These are phyloP conservation scores for Cygnus atratus DNA, from an alignment of 2,113 vertebrate genomes.

Conservation along the genomic window DNA sequence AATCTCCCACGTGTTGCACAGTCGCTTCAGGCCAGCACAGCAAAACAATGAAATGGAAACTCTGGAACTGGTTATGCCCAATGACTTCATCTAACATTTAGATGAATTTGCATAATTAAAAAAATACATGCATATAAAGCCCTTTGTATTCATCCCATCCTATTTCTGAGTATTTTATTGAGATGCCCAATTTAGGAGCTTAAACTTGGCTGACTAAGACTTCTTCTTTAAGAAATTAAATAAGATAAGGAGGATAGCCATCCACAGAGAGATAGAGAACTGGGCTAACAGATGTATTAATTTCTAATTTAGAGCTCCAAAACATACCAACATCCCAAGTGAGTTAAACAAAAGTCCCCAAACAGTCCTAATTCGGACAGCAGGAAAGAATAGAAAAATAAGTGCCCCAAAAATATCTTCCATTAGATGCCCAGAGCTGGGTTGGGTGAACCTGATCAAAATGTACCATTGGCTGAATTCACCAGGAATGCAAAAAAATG, in stretches of 20 bases:
- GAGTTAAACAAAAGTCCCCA: background rate
- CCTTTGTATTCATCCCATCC: background rate
- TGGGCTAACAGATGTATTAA: background rate
- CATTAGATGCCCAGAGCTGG: background rate
- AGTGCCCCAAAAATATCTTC: background rate
- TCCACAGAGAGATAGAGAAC: background rate
- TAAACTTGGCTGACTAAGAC: background rate
- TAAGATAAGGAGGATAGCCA: background rate
- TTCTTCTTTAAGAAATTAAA: background rate
- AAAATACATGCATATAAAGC: accelerated
- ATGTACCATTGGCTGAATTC: background rate
- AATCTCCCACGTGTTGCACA: background rate
- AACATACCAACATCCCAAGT: background rate
- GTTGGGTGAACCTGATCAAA: background rate
- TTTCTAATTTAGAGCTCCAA: background rate
- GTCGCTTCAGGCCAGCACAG: background rate
- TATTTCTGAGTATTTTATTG: background rate
- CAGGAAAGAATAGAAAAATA: background rate
- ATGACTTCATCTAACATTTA: constrained; percentile 7
- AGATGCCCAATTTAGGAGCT: background rate
- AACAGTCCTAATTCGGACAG: background rate
- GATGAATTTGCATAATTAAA: background rate
- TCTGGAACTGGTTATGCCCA: background rate
- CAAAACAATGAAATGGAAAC: background rate
- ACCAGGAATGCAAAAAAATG: background rate